Conservation (phyloP, 2,113 vertebrate genomes). For the Rynchops niger region DNA sequence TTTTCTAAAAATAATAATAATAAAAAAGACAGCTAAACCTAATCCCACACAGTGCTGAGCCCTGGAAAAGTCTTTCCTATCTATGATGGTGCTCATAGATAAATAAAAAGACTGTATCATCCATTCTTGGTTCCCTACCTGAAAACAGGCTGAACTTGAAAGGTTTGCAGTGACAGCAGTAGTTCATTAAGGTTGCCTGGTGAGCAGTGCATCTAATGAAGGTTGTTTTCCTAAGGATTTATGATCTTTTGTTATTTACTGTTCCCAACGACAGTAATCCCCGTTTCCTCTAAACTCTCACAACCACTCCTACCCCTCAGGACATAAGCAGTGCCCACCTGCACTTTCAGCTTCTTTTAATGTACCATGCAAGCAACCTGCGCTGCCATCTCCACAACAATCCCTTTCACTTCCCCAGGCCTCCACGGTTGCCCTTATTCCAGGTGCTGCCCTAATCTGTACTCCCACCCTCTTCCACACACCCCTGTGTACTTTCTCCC, state of each 20-base stretch:
- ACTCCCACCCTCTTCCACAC: background rate
- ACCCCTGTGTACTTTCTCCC: background rate
- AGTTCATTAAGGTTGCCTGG: background rate
- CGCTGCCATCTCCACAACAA: background rate
- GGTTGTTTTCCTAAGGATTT: conserved; percentile 8
- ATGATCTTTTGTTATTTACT: background rate
- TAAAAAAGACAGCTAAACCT: background rate
- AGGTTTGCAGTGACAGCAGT: background rate
- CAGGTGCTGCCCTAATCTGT: background rate
- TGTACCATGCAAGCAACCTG: background rate
- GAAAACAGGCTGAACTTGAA: background rate
- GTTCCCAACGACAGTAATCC: background rate
- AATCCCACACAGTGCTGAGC: background rate
- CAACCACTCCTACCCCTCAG: background rate
- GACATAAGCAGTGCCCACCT: background rate
- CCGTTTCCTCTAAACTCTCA: background rate
- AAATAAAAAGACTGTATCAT: background rate
- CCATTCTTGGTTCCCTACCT: background rate
- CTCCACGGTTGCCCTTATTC: background rate
- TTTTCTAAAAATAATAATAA: background rate
- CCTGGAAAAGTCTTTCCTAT: background rate
- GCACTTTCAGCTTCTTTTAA: background rate
- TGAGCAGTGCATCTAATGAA: background rate
- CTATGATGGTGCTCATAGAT: background rate
- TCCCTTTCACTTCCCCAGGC: background rate